Conservation (phyloP, 35 echinoderm and acorn worm genomes). For the Apostichopus californicus region DNA sequence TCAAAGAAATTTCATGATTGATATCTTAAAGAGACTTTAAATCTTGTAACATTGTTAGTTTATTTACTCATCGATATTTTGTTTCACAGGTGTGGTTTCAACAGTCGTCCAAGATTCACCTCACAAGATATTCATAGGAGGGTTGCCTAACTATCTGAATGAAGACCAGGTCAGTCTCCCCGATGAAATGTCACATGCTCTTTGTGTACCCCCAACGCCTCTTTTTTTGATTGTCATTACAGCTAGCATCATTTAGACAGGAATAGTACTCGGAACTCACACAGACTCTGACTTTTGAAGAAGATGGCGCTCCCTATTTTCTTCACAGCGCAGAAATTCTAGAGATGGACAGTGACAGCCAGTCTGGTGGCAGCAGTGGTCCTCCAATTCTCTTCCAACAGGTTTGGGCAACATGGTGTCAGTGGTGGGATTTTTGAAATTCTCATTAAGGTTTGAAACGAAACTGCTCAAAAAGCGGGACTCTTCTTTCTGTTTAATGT, state of each 20-base stretch:
- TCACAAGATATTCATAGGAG: slow-evolving; percentile 99
- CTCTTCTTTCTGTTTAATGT: too few species aligned
- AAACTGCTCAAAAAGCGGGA: too few species aligned
- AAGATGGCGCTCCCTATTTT: slow-evolving; percentile 11
- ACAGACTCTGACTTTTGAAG: neutral
- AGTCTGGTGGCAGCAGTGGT: slow-evolving; percentile 32
- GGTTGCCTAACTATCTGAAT: slow-evolving; percentile 94
- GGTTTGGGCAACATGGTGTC: slow-evolving; percentile 27
- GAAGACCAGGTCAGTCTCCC: slow-evolving; percentile 88
- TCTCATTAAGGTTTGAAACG: neutral
- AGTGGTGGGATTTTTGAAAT: neutral
- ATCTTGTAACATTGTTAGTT: too few species aligned
- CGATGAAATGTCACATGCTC: neutral
- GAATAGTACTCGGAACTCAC: neutral
- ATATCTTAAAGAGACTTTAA: too few species aligned
- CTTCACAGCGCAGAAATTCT: slow-evolving; percentile 40
- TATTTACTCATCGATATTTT: too few species aligned
- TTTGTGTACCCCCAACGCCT: neutral
- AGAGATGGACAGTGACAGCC: neutral
- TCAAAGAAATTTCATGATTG: too few species aligned
- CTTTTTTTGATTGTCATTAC: slow-evolving; percentile 45
- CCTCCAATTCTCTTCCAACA: neutral
- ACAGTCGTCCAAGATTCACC: slow-evolving; percentile 96
- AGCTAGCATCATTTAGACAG: slow-evolving; percentile 19
- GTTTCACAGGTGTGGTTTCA: slow-evolving; percentile 84